These are phyloP conservation scores for Microcebus murinus DNA, from an alignment of 2,113 vertebrate species.

Conservation along the genomic window DNA sequence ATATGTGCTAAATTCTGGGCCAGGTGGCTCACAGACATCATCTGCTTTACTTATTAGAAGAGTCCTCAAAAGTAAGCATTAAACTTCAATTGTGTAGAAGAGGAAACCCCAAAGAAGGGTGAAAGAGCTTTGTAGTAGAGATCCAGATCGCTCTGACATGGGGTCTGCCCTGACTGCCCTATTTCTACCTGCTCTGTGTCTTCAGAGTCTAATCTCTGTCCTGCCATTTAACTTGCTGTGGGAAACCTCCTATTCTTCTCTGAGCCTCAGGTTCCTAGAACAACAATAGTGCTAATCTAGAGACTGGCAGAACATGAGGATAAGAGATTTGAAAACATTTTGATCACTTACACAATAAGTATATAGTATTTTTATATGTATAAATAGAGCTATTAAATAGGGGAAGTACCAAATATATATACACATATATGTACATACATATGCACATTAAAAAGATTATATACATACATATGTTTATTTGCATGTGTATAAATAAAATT, in stretches of 20 bases:
- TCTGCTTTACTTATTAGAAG: neutral
- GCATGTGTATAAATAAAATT: neutral
- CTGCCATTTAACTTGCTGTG: neutral
- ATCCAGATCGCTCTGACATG: neutral
- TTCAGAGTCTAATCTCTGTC: neutral
- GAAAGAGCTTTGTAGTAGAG: neutral
- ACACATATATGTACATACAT: neutral
- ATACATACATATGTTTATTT: neutral
- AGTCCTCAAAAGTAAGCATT: neutral
- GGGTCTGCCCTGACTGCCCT: rapidly evolving
- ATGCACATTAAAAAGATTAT: neutral
- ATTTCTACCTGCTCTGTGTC: neutral
- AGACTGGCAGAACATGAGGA: neutral
- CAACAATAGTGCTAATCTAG: neutral
- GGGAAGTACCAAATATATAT: neutral
- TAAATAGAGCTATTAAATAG: neutral
- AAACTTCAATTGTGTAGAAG: neutral
- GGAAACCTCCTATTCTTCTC: neutral
- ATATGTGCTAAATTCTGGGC: neutral
- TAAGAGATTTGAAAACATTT: neutral
- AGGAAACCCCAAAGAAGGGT: neutral
- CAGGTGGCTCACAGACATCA: neutral
- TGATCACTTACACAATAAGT: neutral
- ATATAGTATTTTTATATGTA: neutral
- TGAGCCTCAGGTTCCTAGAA: neutral